Percentiles rank a stretch among this genome's conserved stretches.
phyloP scores from a whole-genome alignment of 2,888 invertebrate genomes.

The Alentia gelatinosa region DNA sequence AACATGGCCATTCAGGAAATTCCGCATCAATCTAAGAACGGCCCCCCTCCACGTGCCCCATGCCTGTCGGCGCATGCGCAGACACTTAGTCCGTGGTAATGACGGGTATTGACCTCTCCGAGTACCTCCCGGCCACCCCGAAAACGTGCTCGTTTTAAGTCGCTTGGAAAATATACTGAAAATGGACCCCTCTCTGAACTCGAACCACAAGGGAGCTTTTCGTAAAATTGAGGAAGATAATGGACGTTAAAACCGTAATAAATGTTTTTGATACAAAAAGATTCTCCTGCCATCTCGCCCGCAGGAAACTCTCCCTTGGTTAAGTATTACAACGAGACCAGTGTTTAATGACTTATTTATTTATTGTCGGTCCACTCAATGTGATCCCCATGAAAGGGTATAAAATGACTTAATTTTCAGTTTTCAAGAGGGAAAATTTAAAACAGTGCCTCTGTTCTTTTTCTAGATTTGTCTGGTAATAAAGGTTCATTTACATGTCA shows the following conservation, averaged over 20 bases:
- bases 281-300: neutral
- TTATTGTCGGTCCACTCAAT: neutral
- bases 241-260: neutral
- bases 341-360: neutral
- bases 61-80: neutral
- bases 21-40: slow-evolving; percentile 30
- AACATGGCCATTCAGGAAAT: slow-evolving; percentile 36
- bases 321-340: neutral
- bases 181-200: neutral
- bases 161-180: neutral
- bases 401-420: neutral
- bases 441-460: too few relatives aligned
- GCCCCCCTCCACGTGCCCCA: neutral
- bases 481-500: too few relatives aligned
- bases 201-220: neutral
- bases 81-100: neutral
- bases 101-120: slow-evolving; percentile 1
- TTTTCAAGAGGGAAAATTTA: too few relatives aligned
- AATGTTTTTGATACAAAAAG: neutral
- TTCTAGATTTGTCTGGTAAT: neutral
- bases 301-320: neutral
- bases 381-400: neutral
- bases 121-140: neutral
- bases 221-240: neutral
- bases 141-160: neutral